phyloP scores from a whole-genome alignment of 2,113 vertebrate genomes.

The Damaliscus lunatus region DNA sequence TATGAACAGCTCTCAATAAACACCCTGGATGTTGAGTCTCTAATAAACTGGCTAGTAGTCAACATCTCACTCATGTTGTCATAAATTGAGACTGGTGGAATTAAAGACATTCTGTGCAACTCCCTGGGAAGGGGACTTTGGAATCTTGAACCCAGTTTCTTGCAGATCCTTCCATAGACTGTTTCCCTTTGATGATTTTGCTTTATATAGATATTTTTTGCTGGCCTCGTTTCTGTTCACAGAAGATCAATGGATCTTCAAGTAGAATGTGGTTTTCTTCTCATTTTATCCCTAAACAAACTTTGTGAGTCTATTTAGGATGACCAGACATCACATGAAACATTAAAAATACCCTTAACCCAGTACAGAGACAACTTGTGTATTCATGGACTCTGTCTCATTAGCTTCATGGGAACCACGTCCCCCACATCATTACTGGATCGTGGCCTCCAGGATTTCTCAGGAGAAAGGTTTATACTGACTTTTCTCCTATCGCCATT shows the following conservation, averaged over 20 bases:
- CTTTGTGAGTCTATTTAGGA: slow-evolving; percentile 69
- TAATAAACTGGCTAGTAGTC: not conserved
- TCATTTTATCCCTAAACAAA: slow-evolving; percentile 69
- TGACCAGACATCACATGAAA: slow-evolving; percentile 60
- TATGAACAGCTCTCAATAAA: not conserved
- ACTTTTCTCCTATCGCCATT: not conserved
- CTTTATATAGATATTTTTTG: not conserved
- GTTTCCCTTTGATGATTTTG: not conserved
- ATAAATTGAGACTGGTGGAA: not conserved
- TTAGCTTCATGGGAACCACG: not conserved
- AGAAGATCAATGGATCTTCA: slow-evolving; percentile 61
- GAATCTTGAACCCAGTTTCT: not conserved
- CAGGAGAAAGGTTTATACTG: not conserved
- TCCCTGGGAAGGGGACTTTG: not conserved
- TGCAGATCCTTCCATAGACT: not conserved
- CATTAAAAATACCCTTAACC: slow-evolving; percentile 62
- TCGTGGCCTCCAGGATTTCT: not conserved
- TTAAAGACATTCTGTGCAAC: not conserved
- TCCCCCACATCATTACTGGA: not conserved
- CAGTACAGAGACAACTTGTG: not conserved
- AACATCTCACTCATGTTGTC: not conserved
- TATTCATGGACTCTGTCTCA: not conserved
- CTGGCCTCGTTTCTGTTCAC: slow-evolving; percentile 58
- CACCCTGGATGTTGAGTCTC: not conserved
- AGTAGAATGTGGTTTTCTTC: slow-evolving; percentile 62